phyloP scores from a whole-genome alignment of 2,888 invertebrate species.

The Spodoptera picta region DNA sequence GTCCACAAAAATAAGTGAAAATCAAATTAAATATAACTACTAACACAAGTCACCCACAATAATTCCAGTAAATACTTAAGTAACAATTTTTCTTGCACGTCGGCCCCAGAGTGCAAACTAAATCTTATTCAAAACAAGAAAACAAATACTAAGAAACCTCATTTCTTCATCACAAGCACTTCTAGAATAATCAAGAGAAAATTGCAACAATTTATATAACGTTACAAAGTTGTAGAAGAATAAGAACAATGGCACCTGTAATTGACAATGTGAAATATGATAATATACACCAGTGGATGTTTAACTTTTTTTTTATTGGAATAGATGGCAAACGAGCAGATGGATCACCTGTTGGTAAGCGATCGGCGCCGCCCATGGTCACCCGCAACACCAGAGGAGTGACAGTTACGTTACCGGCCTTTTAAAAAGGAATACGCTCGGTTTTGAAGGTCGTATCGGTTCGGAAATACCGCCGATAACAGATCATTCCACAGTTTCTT shows the following conservation, averaged over 20 bases:
- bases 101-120: conserved; percentile 51
- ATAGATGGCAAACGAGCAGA: no score
- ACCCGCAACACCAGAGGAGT: no score
- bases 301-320: conserved; percentile 56
- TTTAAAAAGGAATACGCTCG: no score
- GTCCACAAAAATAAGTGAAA: no score
- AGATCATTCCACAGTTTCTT: no score
- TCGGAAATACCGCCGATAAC: no score
- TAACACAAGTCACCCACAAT: conserved; percentile 24
- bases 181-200: conserved; percentile 46
- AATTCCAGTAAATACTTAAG: conserved; percentile 26
- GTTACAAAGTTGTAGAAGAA: conserved; percentile 17
- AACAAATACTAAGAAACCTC: conserved; percentile 42
- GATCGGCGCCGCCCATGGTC: no score
- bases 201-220: conserved; percentile 50
- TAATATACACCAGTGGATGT: conserved; percentile 75
- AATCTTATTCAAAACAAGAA: conserved; percentile 49
- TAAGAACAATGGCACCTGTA: conserved; percentile 59
- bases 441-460: no score
- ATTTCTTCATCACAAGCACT: conserved; percentile 48
- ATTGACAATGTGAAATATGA: conserved; percentile 80
- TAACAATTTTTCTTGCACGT: conserved; percentile 39
- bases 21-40: no score
- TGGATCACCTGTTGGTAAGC: no score
- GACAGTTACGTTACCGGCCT: no score